Evolutionary conservation across 1,140 invertebrate species (phyloP).

Genomic region (Venturia canescens): DNA sequence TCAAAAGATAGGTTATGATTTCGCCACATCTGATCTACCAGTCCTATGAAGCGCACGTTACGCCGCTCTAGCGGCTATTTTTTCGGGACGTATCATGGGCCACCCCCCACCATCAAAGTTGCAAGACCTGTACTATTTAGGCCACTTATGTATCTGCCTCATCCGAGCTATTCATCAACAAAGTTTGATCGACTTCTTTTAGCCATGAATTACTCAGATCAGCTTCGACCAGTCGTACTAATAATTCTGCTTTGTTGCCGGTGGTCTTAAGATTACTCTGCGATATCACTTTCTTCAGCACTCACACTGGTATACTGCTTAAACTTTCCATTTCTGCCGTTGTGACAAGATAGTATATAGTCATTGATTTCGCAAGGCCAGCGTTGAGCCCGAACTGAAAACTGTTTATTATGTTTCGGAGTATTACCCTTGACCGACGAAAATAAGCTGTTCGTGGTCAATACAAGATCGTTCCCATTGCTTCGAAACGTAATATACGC

Average conservation of each 20-base stretch:
- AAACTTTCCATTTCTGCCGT: background rate
- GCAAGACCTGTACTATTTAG: no score
- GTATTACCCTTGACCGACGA: background rate
- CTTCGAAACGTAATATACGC: background rate
- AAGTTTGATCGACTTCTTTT: background rate
- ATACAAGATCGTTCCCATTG: background rate
- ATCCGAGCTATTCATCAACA: background rate
- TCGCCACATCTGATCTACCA: no score
- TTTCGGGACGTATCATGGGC: no score
- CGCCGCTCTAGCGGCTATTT: no score
- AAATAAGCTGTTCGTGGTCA: background rate
- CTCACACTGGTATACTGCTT: background rate
- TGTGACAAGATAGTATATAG: background rate
- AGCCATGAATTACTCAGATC: background rate
- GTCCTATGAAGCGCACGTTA: no score
- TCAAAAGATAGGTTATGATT: no score
- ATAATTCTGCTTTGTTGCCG: conserved; percentile 28
- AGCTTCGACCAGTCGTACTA: background rate
- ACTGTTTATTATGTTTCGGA: background rate
- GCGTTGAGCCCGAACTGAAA: background rate
- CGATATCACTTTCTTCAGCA: conserved; percentile 5
- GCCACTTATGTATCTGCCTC: background rate
- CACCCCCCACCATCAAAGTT: no score
- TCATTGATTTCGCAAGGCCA: background rate
- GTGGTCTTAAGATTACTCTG: conserved; percentile 5